Percentiles rank a stretch among this genome's conserved stretches.
These are phyloP conservation scores for Drosophila macrospina DNA, from an alignment of 2,888 invertebrate genomes.

Conservation along the genomic window DNA sequence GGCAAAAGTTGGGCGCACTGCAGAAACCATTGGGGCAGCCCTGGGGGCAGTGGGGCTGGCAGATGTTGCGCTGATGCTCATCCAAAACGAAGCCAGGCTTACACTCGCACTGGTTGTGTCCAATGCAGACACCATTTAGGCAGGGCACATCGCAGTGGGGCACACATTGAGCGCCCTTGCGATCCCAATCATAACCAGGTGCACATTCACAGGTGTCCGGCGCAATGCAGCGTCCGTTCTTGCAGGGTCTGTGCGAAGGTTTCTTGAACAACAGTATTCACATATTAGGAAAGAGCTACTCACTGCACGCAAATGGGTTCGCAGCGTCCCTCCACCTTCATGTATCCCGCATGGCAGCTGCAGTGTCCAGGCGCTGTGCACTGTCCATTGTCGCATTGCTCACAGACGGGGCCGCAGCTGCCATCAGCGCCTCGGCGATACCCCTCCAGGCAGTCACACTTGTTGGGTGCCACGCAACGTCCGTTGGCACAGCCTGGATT, in stretches of 20 bases:
- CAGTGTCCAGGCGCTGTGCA: conserved; percentile 88
- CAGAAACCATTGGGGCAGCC: conserved; percentile 91
- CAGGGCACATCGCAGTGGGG: conserved; percentile 88
- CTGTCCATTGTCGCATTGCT: conserved; percentile 86
- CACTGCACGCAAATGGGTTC: conserved; percentile 83
- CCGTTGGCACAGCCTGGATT: conserved; percentile 79
- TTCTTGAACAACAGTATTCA: too few species aligned
- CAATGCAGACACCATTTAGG: conserved; percentile 90
- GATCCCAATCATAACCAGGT: conserved; percentile 76
- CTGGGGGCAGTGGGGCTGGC: conserved; percentile 88
- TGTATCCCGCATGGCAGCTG: conserved; percentile 87
- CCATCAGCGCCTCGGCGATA: conserved; percentile 73
- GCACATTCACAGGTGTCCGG: conserved; percentile 84
- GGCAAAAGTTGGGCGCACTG: conserved; percentile 90
- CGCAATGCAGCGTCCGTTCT: conserved; percentile 84
- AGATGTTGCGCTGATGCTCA: conserved; percentile 84
- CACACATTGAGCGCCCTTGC: conserved; percentile 85
- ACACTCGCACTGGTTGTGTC: conserved; percentile 87
- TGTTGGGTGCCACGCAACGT: conserved; percentile 79
- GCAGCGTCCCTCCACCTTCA: conserved; percentile 84
- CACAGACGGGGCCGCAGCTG: conserved; percentile 85
- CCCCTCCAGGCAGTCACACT: conserved; percentile 75
- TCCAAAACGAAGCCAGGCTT: conserved; percentile 86
- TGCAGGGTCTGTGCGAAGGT: conserved; percentile 73
- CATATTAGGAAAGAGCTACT: neutral